Evolutionary conservation across 2,888 invertebrate genomes (phyloP).

Genomic region (Tenthredo scrophulariae): DNA sequence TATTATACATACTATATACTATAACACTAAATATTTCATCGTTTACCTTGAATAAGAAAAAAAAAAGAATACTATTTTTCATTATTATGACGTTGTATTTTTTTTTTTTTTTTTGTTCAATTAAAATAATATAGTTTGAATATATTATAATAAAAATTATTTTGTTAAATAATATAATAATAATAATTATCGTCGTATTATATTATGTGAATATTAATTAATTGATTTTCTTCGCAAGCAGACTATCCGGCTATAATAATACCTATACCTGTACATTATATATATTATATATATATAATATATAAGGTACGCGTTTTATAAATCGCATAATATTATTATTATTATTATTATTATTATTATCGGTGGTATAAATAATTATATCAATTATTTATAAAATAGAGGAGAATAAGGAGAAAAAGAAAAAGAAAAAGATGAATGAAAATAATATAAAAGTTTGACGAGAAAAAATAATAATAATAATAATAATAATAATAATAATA

Average conservation of each 20-base stretch:
- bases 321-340: not conserved
- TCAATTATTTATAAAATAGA: slow-evolving; percentile 39
- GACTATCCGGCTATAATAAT: not conserved
- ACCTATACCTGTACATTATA: not conserved
- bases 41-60: not conserved
- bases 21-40: not conserved
- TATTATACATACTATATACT: not conserved
- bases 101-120: too few relatives aligned
- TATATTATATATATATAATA: not conserved
- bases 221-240: not conserved
- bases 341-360: not conserved
- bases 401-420: too few relatives aligned
- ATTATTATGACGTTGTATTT: not conserved
- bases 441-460: slow-evolving; percentile 48
- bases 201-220: not conserved
- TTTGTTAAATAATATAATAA: not conserved
- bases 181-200: not conserved
- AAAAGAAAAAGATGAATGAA: not conserved
- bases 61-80: not conserved
- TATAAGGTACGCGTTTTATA: not conserved
- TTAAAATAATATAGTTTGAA: not conserved
- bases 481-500: slow-evolving; percentile 10
- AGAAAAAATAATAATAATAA: slow-evolving; percentile 9
- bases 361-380: not conserved
- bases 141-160: not conserved